Percentiles rank a stretch among this genome's conserved stretches.
These are phyloP conservation scores for Hippopotamus amphibius DNA, from an alignment of 2,113 vertebrate species.

Conservation along the genomic window DNA sequence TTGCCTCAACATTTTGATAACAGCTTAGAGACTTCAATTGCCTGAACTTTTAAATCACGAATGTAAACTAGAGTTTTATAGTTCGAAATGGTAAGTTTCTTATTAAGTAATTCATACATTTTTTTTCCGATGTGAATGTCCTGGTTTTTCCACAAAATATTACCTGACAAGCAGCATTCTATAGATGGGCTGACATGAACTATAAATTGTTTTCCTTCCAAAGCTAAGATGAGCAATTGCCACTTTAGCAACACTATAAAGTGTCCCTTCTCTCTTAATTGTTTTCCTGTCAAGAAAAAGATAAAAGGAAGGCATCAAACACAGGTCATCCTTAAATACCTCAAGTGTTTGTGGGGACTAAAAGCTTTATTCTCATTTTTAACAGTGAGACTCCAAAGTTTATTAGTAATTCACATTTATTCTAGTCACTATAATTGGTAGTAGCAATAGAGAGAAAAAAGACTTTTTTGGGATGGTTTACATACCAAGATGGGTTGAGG, in stretches of 20 bases:
- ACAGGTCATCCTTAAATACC: constrained; percentile 49
- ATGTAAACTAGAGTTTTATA: background rate
- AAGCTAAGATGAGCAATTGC: background rate
- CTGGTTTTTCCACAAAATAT: background rate
- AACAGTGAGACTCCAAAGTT: background rate
- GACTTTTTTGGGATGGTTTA: background rate
- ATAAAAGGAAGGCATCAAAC: constrained; percentile 45
- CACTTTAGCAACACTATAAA: constrained; percentile 7
- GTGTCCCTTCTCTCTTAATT: constrained; percentile 44
- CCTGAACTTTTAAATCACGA: background rate
- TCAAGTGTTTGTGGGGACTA: background rate
- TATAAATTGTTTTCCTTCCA: constrained; percentile 33
- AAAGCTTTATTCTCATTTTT: background rate
- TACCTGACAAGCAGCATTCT: constrained; percentile 41
- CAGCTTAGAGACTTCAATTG: background rate
- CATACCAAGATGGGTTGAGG: background rate
- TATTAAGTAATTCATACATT: background rate
- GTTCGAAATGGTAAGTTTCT: background rate
- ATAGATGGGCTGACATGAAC: background rate
- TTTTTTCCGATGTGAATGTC: background rate
- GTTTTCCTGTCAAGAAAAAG: constrained; percentile 60
- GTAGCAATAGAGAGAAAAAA: background rate
- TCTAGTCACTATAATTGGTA: background rate
- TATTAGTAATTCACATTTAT: background rate
- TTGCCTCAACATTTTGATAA: background rate